phyloP scores from a whole-genome alignment of 2,797 vertebrate species.

The Pitangus sulphuratus region DNA sequence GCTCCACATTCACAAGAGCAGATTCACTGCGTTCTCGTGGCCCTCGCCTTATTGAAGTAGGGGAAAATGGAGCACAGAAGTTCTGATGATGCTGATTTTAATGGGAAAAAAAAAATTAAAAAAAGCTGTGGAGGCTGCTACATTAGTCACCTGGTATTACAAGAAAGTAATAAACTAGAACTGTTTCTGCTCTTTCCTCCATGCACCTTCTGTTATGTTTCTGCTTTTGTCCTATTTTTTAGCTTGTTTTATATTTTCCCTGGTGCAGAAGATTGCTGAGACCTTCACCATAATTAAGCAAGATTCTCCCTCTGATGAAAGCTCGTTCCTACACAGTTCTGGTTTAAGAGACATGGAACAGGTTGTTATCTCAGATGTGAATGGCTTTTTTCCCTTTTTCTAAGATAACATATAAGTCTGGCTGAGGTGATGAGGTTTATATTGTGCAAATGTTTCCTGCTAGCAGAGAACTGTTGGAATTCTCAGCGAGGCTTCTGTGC shows the following conservation, averaged over 20 bases:
- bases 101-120: not conserved
- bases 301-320: not conserved
- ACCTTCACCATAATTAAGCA: slow-evolving; percentile 8
- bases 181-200: not conserved
- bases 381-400: not conserved
- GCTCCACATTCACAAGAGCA: not conserved
- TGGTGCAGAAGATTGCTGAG: not conserved
- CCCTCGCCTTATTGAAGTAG: not conserved
- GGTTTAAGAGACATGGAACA: not conserved
- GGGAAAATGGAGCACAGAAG: not conserved
- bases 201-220: not conserved
- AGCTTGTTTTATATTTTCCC: not conserved
- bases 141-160: not conserved
- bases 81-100: not conserved
- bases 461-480: not conserved
- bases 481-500: not conserved
- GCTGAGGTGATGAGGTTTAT: not conserved
- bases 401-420: not conserved
- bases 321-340: not conserved
- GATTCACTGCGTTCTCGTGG: not conserved
- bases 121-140: not conserved
- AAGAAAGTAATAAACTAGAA: not conserved
- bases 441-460: not conserved
- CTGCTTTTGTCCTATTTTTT: not conserved
- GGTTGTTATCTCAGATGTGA: not conserved